Evolutionary conservation across 1,140 invertebrate genomes (phyloP), one percentile per base, ranked within the genome.

Genomic region (Adelges cooleyi): DNA sequence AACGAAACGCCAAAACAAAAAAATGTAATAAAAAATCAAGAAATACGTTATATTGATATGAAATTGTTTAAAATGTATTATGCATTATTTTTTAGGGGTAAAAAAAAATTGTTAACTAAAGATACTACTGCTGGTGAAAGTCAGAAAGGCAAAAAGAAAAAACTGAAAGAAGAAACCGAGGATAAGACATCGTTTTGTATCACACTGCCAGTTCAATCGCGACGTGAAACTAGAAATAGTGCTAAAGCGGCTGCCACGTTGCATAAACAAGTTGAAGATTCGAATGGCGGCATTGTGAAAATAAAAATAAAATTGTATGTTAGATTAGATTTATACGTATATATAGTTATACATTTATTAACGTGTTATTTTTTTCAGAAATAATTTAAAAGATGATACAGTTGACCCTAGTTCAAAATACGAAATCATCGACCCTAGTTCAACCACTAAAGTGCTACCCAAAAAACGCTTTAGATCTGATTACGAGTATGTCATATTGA

Each of bases 1-100:
- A 22, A 29, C 56, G 20, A 62, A 62, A 62, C 56, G 56, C 10
- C 56, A 62, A 62, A 62, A 62, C 46, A 62, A 62, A 62, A 62
- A 62, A 62, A 22, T 48, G 56, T 62, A 62, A 62, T 20, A 46
- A 62, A 5, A 29, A 18, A n/a, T n/a, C n/a, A n/a, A n/a, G n/a
- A 46, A 59, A 62, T 29, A 17, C 0, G 17, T 29, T 48, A 46
- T 33, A 20, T 20, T 9, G 18, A 18, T 36, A 9, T 18, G 44
- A 1, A 44, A 44, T 29, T 62, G 40, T 8, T 4, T 17, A 11
- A n/a, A 44, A 18, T 27, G 11, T 46, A 3, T 1, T 23, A 13
- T 29, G 3, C 5, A 20, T n/a, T 59, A 11, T 38, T 53, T 22
- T 44, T 33, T 22, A 62, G 17, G 38, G 53, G 56, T 46, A 22